Conservation (phyloP, 1,140 invertebrate species). For the Luehdorfia chinensis region DNA sequence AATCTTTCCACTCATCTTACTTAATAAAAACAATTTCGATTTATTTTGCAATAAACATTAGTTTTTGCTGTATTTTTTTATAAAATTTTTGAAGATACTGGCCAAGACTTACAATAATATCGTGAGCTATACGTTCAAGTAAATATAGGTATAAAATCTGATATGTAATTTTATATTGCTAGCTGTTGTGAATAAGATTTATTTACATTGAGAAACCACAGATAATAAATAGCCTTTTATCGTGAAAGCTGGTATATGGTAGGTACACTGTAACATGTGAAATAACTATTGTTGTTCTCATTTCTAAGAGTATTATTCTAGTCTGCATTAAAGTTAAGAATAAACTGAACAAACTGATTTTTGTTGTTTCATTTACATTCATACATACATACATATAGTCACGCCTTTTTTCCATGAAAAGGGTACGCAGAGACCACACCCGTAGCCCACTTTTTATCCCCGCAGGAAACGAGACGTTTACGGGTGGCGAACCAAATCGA, state of each 20-base stretch:
- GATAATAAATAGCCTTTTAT: conserved; percentile 75
- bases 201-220: conserved; percentile 68
- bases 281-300: conserved; percentile 77
- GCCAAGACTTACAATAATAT: too few species aligned
- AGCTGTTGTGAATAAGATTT: conserved; percentile 76
- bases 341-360: conserved; percentile 68
- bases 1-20: too few species aligned
- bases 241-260: conserved; percentile 69
- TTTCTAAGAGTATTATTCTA: conserved; percentile 79
- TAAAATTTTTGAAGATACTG: too few species aligned
- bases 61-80: too few species aligned
- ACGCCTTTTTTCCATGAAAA: too few species aligned
- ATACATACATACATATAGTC: too few species aligned
- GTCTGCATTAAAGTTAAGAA: conserved; percentile 77
- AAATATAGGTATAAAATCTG: conserved; percentile 60
- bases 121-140: conserved; percentile 26
- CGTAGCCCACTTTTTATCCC: too few species aligned
- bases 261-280: conserved; percentile 74
- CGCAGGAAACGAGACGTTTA: too few species aligned
- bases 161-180: conserved; percentile 75
- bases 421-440: too few species aligned
- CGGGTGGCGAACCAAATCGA: too few species aligned
- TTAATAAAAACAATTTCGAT: too few species aligned
- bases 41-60: too few species aligned
- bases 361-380: conserved; percentile 49